Conservation (phyloP, 2,888 invertebrate species). For the Drosophila ezoana region DNA sequence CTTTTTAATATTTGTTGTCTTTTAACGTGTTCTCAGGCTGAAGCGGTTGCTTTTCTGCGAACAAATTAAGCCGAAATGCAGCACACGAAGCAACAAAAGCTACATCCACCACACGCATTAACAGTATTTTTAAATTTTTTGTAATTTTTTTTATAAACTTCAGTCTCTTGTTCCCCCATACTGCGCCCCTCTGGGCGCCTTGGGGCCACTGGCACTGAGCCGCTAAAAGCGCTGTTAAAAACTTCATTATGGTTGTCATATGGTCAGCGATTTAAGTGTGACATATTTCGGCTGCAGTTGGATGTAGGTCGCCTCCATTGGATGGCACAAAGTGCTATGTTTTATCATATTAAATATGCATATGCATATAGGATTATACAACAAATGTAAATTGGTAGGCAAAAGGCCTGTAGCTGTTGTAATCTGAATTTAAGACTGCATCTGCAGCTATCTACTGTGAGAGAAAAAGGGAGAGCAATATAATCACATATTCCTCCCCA, state of each 20-base stretch:
- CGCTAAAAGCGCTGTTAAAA: slow-evolving; percentile 79
- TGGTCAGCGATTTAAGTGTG: slow-evolving; percentile 67
- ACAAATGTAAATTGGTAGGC: slow-evolving; percentile 1
- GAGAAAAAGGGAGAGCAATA: too few relatives aligned
- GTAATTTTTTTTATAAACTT: slow-evolving; percentile 25
- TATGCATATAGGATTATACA: slow-evolving; percentile 9
- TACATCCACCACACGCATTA: slow-evolving; percentile 38
- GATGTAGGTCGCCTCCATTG: slow-evolving; percentile 21
- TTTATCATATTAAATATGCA: slow-evolving; percentile 9
- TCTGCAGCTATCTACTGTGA: neutral
- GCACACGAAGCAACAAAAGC: slow-evolving; percentile 47
- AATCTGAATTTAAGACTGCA: neutral
- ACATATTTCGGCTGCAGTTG: slow-evolving; percentile 59
- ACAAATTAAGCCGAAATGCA: slow-evolving; percentile 75
- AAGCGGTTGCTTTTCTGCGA: slow-evolving; percentile 60
- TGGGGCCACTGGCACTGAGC: slow-evolving; percentile 63
- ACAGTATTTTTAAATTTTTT: slow-evolving; percentile 30
- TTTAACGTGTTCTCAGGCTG: slow-evolving; percentile 11
- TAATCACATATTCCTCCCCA: too few relatives aligned
- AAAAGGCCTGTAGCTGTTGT: neutral
- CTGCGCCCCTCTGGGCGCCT: neutral
- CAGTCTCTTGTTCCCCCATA: slow-evolving; percentile 5
- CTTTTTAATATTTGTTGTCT: slow-evolving; percentile 16
- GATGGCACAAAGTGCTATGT: slow-evolving; percentile 5
- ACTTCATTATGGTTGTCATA: slow-evolving; percentile 72